These are phyloP conservation scores for Rapana venosa DNA, from an alignment of 2,888 invertebrate genomes.

Conservation along the genomic window DNA sequence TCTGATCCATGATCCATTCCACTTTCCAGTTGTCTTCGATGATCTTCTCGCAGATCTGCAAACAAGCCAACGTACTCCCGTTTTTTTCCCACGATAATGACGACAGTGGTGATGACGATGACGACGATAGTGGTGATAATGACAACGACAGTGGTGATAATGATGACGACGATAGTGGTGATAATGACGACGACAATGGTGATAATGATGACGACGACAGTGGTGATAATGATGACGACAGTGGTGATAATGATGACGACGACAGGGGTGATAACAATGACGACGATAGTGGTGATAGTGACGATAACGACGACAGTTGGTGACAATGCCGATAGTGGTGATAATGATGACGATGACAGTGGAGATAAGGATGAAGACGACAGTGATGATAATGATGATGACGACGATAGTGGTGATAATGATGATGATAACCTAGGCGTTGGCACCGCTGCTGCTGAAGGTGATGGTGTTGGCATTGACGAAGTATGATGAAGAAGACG, in stretches of 20 bases:
- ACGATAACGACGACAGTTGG: not conserved
- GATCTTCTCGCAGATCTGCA: constrained; percentile 41
- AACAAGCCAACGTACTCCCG: not conserved
- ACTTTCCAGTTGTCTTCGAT: constrained; percentile 79
- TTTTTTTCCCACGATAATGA: not conserved
- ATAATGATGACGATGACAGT: not conserved
- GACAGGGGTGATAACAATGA: not conserved
- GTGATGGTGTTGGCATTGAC: too few relatives aligned
- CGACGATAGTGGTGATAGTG: not conserved
- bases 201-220: not conserved
- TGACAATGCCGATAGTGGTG: not conserved
- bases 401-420: not conserved
- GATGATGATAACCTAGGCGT: not conserved
- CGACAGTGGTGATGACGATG: not conserved
- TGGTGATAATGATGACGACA: not conserved
- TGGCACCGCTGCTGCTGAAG: too few relatives aligned
- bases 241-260: not conserved
- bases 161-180: not conserved
- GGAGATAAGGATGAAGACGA: not conserved
- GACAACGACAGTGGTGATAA: not conserved
- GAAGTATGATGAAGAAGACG: too few relatives aligned
- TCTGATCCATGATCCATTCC: constrained; percentile 97
- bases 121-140: not conserved
- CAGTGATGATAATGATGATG: not conserved
- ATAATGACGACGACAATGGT: not conserved